Conservation (phyloP, 2,888 invertebrate genomes). For the Tromatobia lineatoria region DNA sequence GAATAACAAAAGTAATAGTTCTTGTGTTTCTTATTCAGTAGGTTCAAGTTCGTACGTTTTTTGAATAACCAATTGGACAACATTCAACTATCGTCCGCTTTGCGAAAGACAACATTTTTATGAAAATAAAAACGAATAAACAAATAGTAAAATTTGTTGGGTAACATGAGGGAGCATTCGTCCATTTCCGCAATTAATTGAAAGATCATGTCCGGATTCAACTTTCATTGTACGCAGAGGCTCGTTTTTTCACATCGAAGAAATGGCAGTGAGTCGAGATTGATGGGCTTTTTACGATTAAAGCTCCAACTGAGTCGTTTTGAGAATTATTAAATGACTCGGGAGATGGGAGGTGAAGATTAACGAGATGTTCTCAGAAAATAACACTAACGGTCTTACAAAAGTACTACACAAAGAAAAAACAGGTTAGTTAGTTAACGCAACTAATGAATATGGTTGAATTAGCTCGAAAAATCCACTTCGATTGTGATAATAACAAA, state of each 20-base stretch:
- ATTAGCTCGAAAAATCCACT: too few species aligned
- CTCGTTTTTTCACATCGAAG: slow-evolving; percentile 28
- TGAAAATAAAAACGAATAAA: slow-evolving; percentile 44
- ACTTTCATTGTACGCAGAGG: slow-evolving; percentile 33
- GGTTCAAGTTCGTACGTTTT: slow-evolving; percentile 55
- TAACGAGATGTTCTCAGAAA: slow-evolving; percentile 20
- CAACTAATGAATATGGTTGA: too few species aligned
- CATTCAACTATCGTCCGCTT: slow-evolving; percentile 48
- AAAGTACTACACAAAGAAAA: background rate
- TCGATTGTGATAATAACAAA: too few species aligned
- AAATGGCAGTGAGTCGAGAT: slow-evolving; percentile 32
- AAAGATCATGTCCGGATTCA: slow-evolving; percentile 28
- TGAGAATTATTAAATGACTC: slow-evolving; percentile 27
- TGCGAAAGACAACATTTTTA: slow-evolving; percentile 57
- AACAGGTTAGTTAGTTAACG: too few species aligned
- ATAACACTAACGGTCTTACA: background rate
- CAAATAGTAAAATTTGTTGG: slow-evolving; percentile 38
- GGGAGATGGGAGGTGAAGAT: slow-evolving; percentile 19
- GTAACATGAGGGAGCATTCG: slow-evolving; percentile 48
- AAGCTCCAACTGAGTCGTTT: slow-evolving; percentile 27
- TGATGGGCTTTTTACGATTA: slow-evolving; percentile 29
- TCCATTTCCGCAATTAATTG: slow-evolving; percentile 58
- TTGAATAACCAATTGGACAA: slow-evolving; percentile 58
- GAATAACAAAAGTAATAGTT: slow-evolving; percentile 31
- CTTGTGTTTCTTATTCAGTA: slow-evolving; percentile 59